Evolutionary conservation across 1,140 invertebrate species (phyloP), one percentile per base, ranked within the genome.

Genomic region (Panagrolaimus sp.): DNA sequence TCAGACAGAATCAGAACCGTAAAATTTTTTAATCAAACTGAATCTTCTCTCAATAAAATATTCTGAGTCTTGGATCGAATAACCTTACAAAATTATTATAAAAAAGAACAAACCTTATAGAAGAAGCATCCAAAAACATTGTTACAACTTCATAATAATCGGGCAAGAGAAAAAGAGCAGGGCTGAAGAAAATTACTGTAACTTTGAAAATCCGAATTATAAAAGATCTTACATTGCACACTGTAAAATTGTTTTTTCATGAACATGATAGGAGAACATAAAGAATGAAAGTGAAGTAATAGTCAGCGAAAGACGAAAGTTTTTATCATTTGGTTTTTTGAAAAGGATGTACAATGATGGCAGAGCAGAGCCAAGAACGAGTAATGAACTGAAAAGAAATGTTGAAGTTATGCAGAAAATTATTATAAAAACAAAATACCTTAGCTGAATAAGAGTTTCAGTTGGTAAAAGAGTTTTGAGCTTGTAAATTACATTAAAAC

Each of bases 221-320:
- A 9, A 43, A 9, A 12, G 21, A 67, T 85, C 85, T 84, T 83
- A 88, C 78, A 95, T 83, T 1, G 90, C 89, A 4, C 88, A 89
- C 10, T 98, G 84, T n/a, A 99, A 84, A 81, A 98, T 96, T 9
- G 89, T 90, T 85, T 98, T 98, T 83, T 98, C 96, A 84, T 98
- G 96, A 58, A 98, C 94, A 88, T 98, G 95, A 86, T 91, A 98
- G 24, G 94, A 96, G 84, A 97, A 96, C 10, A 98, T 84, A 80
- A 94, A 98, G 85, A 98, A 98, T 0, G 90, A 88, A 47, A 98
- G 83, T 0, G 94, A 90, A 2, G 89, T 90, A 85, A 69, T 52
- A 26, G 74, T 32, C 10, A 96, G 83, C 28, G 89, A 87, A 38
- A 91, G 83, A 24, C 91, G 81, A 84, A 98, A 94, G 78, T 89